Evolutionary conservation across 1,140 invertebrate genomes (phyloP), one percentile per base, ranked within the genome.

Genomic region (Drosophila elegans): DNA sequence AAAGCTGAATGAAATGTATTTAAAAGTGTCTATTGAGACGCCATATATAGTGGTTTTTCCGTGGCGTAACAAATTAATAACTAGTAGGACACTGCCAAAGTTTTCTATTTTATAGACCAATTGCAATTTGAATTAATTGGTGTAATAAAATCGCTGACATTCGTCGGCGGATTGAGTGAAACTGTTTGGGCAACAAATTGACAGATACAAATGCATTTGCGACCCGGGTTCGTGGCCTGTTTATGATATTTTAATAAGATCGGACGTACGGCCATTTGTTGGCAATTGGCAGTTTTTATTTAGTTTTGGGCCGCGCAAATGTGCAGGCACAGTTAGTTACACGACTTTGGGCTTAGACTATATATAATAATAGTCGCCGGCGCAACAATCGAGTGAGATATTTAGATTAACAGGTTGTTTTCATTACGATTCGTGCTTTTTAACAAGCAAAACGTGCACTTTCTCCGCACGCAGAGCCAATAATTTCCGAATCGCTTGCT

Each of bases 321-420:
- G 74, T 74, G 68, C 57, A 63, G 59, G 46, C 57, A 72, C 61
- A 78, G 84, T 84, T 80, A 89, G 84, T 83, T 86, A 74, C 84
- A 88, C 84, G 84, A 88, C 79, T 84, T 34, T 10, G 36, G 16
- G 60, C 13, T 52, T 63, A 76, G 80, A 89, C 84, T 88, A 89
- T 88, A 89, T 88, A 88, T 84, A 84, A 89, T 88, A 89, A 89
- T 89, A 88, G 76, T 90, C 55, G 59, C 55, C 67, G 52, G 29
- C 60, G 49, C 83, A 71, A 83, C 83, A 88, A 88, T 88, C 84
- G 90, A 90, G 90, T 91, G 90, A 91, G 90, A 91, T 91, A 91
- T 91, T 91, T 91, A 91, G 90, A 91, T 91, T 91, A 91, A 91
- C 90, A 91, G 90, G 90, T 91, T 91, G 90, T 91, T 89, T 89